Evolutionary conservation across 2,797 vertebrate genomes (phyloP), one percentile per base, ranked within the genome.

Genomic region (Melopsittacus undulatus): DNA sequence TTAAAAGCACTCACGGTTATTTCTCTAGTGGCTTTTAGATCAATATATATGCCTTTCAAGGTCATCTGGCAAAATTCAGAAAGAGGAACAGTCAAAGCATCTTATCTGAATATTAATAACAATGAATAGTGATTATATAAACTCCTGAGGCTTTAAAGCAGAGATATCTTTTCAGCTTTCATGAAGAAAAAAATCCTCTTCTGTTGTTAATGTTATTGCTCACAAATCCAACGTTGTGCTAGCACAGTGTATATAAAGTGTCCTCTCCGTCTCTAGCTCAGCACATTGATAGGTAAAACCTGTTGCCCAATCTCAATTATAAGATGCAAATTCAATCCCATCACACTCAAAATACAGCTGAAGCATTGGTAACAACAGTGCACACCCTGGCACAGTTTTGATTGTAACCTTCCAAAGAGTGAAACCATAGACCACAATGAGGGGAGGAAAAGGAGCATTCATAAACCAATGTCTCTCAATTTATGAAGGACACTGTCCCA

Each of bases 11-110:
- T 42, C 27, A 16, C 32, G 66, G 59, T 88, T 91, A 92, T 76
- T 90, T 68, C n/a, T 36, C 27, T 51, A 62, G 11, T 82, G n/a
- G n/a, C 8, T 56, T 88, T 84, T 77, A 63, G 59, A 70, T 77
- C 57, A 66, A 45, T 68, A 68, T 64, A 29, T 14, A 18, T 5
- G 14, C 30, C 62, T 80, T 89, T 91, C 64, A 38, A 90, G 57
- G 89, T 89, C 74, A 94, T 56, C 43, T 83, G 62, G 29, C 29
- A 51, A 80, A 95, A 92, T 84, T 75, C 34, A 92, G 46, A 82
- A 89, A 84, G 13, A 68, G 9, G 22, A 91, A 56, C 56, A 81
- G 42, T 87, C n/a, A 51, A 87, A 76, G 30, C 26, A 42, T 24
- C 45, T 56, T 76, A 72, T 42, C 63, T 43, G 26, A 81, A 72